Conservation (phyloP, 2,113 vertebrate species). For the Spea multiplicata region DNA sequence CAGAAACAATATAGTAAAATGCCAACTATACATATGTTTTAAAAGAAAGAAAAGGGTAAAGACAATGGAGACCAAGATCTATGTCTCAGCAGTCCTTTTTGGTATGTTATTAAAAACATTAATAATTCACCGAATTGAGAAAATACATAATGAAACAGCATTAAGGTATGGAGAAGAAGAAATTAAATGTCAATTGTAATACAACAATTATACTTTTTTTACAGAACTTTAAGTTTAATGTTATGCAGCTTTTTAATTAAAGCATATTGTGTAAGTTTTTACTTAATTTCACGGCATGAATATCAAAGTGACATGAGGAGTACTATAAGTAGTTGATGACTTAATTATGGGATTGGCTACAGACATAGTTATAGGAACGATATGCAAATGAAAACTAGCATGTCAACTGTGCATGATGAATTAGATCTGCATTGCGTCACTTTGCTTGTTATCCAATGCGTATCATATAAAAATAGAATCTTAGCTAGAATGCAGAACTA, state of each 20-base stretch:
- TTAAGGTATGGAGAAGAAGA: neutral
- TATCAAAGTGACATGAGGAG: constrained; percentile 28
- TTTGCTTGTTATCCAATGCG: neutral
- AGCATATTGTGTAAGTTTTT: constrained; percentile 17
- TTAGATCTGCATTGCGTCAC: neutral
- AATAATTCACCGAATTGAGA: too few species aligned
- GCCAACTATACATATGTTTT: too few species aligned
- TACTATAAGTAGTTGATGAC: constrained; percentile 17
- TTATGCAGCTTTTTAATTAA: constrained; percentile 31
- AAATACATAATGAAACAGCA: too few species aligned
- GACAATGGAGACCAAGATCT: too few species aligned
- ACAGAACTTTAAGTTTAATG: neutral
- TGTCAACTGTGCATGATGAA: constrained; percentile 12
- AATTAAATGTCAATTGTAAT: too few species aligned
- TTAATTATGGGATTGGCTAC: constrained; percentile 26
- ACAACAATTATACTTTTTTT: neutral
- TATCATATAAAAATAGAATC: too few species aligned
- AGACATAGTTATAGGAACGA: neutral
- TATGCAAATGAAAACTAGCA: constrained; percentile 14
- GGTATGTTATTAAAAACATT: too few species aligned
- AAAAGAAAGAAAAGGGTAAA: too few species aligned
- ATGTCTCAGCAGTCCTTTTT: too few species aligned
- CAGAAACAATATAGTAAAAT: too few species aligned
- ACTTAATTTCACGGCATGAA: constrained; percentile 33
- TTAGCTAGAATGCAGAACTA: too few species aligned